Percentiles rank a stretch among this genome's conserved stretches.
phyloP scores from a whole-genome alignment of 2,113 vertebrate species.

The Beaufortia kweichowensis region DNA sequence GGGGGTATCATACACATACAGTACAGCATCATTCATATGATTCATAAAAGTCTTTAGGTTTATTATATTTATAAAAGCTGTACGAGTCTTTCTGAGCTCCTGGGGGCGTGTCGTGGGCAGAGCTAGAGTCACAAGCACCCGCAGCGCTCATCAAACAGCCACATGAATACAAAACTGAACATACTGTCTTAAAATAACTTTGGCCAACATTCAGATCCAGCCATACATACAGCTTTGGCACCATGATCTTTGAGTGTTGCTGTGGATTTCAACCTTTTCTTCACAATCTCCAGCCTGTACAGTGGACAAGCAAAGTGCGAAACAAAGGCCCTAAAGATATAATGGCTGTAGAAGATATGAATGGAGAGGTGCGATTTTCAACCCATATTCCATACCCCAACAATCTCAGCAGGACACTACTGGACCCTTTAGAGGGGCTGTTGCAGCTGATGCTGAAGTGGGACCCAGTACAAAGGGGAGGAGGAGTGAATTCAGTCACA shows the following conservation, averaged over 20 bases:
- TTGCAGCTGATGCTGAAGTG: slow-evolving; percentile 90
- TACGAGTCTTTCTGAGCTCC: no score
- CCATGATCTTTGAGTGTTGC: slow-evolving; percentile 93
- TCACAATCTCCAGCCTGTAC: slow-evolving; percentile 93
- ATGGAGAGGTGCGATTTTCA: slow-evolving; percentile 91
- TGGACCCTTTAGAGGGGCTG: slow-evolving; percentile 85
- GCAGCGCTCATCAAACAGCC: no score
- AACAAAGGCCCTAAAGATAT: slow-evolving; percentile 95
- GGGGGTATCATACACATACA: no score
- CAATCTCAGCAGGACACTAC: slow-evolving; percentile 88
- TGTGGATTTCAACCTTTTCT: slow-evolving; percentile 95
- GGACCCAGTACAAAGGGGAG: slow-evolving; percentile 89
- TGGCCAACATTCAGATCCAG: no score
- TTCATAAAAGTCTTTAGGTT: no score
- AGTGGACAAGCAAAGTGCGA: slow-evolving; percentile 95
- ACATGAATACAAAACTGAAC: no score
- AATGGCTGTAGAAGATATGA: slow-evolving; percentile 97
- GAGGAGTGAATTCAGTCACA: slow-evolving; percentile 74
- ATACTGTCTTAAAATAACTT: no score
- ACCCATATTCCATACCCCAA: slow-evolving; percentile 91
- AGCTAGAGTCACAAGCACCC: no score
- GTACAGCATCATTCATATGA: no score
- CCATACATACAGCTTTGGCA: slow-evolving; percentile 99
- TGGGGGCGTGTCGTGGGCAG: no score
- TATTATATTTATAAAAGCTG: no score